Conservation (phyloP, 2,113 vertebrate genomes). For the Chaetodon auriga region DNA sequence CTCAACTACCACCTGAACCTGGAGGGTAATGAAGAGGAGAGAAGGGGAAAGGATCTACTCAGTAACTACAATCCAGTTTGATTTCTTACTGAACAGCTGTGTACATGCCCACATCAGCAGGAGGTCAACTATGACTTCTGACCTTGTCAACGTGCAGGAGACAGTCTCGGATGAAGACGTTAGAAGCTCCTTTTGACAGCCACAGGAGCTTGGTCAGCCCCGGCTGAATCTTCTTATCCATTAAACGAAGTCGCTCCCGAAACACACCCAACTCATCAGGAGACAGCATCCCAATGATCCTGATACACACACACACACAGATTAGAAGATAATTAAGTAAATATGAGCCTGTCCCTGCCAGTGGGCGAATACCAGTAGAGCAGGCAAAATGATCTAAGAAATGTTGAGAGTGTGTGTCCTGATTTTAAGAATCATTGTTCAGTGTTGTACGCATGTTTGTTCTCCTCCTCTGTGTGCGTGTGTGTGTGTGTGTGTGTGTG, state of each 20-base stretch:
- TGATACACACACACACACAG: conserved; percentile 53
- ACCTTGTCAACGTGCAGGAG: conserved; percentile 89
- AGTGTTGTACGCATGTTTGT: background rate
- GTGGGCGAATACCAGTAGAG: background rate
- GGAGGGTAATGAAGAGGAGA: background rate
- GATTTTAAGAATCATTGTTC: background rate
- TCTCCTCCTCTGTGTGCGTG: background rate
- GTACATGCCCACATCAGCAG: background rate
- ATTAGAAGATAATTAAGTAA: background rate
- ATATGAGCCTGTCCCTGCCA: background rate
- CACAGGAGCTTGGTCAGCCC: conserved; percentile 89
- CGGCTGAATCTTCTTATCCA: conserved; percentile 89
- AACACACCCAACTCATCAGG: conserved; percentile 87
- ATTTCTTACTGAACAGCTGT: background rate
- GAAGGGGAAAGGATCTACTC: background rate
- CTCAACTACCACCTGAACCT: conserved; percentile 82
- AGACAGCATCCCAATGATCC: conserved; percentile 87
- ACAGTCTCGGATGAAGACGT: conserved; percentile 87
- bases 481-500: background rate
- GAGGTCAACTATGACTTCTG: conserved; percentile 2
- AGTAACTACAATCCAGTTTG: background rate
- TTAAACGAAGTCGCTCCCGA: conserved; percentile 83
- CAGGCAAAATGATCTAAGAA: background rate
- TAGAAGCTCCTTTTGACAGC: conserved; percentile 84
- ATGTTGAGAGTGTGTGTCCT: background rate